Base-by-base conservation (phyloP, 2,888 invertebrate genomes). In the Pyrrhia umbra region DNA sequence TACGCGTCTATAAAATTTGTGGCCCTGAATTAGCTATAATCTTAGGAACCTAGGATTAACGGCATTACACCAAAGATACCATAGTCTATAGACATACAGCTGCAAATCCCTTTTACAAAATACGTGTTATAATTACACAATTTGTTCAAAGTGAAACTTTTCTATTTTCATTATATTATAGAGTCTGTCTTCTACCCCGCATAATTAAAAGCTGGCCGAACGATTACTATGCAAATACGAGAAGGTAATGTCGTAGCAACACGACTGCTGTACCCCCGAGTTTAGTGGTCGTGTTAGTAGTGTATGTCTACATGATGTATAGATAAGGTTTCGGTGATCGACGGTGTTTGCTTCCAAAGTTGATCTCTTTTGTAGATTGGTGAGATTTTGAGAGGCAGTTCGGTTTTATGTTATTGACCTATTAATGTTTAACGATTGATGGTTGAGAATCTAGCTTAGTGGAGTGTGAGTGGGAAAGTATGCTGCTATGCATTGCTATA, bases 141-240 rank as follows among this genome's bases (percentile, higher is more conserved):
- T 15, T 16, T 1, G 13, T 37, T 9, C 2, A 0, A 13, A 62
- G 10, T 68, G 5, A 50, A 42, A 50, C 57, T 73, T 72, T 27
- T 67, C 1, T 18, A 8, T 4, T 20, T n/a, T 37, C 4, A 13
- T 10, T 6, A n/a, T n/a, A n/a, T 10, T 0, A 9, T 1, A 15
- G n/a, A 40, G 42, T 3, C 66, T 74, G 59, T 71, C 68, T 72
- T 66, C 77, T 69, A 76, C 73, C 74, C 72, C 69, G 81, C 75
- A 80, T 90, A 91, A 92, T 92, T 92, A 92, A 92, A 90, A 83
- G 81, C 88, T 77, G 84, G 79, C 85, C 86, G 84, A 85, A 79
- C 88, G 85, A 91, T 93, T 92, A 91, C 89, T 90, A 93, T 93
- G 93, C 92, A 92, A 92, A 93, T 92, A 88, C 81, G 68, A 73